Evolutionary conservation across 2,113 vertebrate genomes (phyloP).

Genomic region (Callopanchax toddi): DNA sequence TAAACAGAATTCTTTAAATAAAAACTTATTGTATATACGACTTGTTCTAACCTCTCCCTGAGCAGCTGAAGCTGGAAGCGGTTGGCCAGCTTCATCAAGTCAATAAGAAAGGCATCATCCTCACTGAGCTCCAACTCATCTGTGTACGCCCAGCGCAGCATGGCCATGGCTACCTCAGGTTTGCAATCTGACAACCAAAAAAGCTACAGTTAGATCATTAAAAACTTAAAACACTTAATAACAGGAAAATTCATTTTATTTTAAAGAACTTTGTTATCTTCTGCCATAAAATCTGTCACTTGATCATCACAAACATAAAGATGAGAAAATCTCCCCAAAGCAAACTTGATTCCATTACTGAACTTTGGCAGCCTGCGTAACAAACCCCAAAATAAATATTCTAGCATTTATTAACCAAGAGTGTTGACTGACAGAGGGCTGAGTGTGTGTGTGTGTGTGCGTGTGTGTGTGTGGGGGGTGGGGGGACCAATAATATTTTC

Average conservation of each 20-base stretch:
- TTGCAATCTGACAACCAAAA: slow-evolving; percentile 84
- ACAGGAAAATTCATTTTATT: too few species aligned
- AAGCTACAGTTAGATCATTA: background rate
- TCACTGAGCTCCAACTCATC: slow-evolving; percentile 92
- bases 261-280: too few species aligned
- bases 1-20: background rate
- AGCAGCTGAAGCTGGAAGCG: slow-evolving; percentile 95
- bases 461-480: too few species aligned
- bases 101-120: slow-evolving; percentile 93
- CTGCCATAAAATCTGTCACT: too few species aligned
- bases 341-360: background rate
- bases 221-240: too few species aligned
- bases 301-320: too few species aligned
- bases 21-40: too few species aligned
- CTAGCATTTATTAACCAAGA: background rate
- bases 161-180: slow-evolving; percentile 93
- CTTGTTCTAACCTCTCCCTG: slow-evolving; percentile 87
- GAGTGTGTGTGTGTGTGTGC: too few species aligned
- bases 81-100: slow-evolving; percentile 97
- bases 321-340: background rate
- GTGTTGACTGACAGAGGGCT: background rate
- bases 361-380: slow-evolving; percentile 31
- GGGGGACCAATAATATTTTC: too few species aligned
- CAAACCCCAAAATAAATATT: slow-evolving; percentile 41
- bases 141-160: slow-evolving; percentile 96